Evolutionary conservation across 2,888 invertebrate genomes (phyloP), one percentile per base, ranked within the genome.

Genomic region (Embidobia sp.): DNA sequence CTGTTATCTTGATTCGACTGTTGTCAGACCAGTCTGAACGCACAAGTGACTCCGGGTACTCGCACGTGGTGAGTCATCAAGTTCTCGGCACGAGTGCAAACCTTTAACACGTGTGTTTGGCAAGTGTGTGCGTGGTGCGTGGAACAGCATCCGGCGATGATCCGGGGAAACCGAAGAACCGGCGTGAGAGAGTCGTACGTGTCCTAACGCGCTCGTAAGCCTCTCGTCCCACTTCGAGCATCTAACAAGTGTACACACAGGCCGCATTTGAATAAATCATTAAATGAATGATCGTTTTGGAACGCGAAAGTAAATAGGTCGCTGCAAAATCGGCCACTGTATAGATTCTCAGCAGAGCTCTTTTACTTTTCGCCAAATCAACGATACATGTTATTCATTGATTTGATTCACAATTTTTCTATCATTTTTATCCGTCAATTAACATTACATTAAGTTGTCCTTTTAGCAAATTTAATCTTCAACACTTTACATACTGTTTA

Each of bases 51-150:
- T 67, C 55, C 59, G 44, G 26, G 64, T 67, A 61, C 75, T 61
- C 63, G 42, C 53, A n/a, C 51, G 44, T 37, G 59, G 37, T 76
- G 76, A 76, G 22, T 76, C 76, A 76, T 76, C 76, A 63, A 48
- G 59, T 67, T 59, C 51, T 46, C 67, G 57, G 75, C 75, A 69
- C 69, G 75, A 67, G 67, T 37, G 69, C 48, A 35, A 53, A 51
- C 61, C 53, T 66, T 59, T 66, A 59, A 64, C 59, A 61, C 66
- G 74, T 53, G 66, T 66, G 57, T 64, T 72, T 63, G 72, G 35
- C 57, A 57, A 57, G 73, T 73, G 57, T 33, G 67, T 46, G 57
- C 19, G 44, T 55, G 29, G 11, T 55, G 63, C 55, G 63, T 63
- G 70, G 46, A 72, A 46, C 61, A 63, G 61, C 70, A 72, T 63